Evolutionary conservation across 2,113 vertebrate species (phyloP), one percentile per base, ranked within the genome.

Genomic region (Coreoperca whiteheadi): DNA sequence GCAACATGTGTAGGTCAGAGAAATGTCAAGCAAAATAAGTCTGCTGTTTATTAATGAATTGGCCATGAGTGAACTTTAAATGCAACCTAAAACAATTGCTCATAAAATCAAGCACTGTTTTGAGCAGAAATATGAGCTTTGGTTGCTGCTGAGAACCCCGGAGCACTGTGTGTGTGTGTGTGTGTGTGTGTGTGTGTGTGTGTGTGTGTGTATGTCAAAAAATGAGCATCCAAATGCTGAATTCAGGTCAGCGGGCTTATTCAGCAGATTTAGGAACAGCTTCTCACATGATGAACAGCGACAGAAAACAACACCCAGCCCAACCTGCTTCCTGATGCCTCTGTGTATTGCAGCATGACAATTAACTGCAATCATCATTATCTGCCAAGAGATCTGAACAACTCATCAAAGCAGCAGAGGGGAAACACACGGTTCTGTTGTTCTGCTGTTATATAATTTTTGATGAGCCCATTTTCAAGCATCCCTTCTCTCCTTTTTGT

Each of bases 311-410:
- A 16, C 60, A 64, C 34, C 83, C 83, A 21, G 30, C 30, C 64
- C 30, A 21, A 37, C 8, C 77, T 37, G 75, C 73, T 86, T 84
- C 86, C 73, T 72, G 57, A 74, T 77, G 68, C 25, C 74, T 63
- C 51, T 50, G 78, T 59, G 64, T 73, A 39, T 43, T n/a, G 15
- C 77, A 74, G 48, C n/a, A 32, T 34, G 2, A 25, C 77, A 84
- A 90, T 87, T 65, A 76, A 71, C 64, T 23, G 65, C 43, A 86
- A 79, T 83, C 83, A 90, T 41, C 20, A 18, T 72, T 77, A 91
- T 91, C 91, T 70, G 18, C 57, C n/a, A 28, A 39, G n/a, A 73
- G 39, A 83, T 85, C 77, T 65, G 66, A 87, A 15, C 34, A 68
- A 37, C 15, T 67, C 46, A 78, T 76, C n/a, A 84, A 59, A 51